A percentile compares a stretch with the other conserved stretches of the same genome.
phyloP scores from a whole-genome alignment of 37 sponge, comb jelly and placozoan genomes.

The Spongilla lacustris region DNA sequence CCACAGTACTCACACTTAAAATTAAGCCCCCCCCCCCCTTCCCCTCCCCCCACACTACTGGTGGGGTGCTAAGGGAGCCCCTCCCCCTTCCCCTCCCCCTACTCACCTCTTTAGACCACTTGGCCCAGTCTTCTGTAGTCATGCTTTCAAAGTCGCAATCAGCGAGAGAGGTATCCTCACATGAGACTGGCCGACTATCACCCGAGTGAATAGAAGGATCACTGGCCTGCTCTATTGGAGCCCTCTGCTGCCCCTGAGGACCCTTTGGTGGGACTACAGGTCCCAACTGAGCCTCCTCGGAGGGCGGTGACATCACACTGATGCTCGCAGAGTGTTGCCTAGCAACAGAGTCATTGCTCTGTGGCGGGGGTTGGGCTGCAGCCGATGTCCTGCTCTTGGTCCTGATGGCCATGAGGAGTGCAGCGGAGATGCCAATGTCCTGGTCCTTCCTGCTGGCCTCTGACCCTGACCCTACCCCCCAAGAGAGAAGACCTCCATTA shows the following conservation, averaged over 20 bases:
- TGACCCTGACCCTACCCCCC: too few species aligned
- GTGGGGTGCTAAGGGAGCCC: too few species aligned
- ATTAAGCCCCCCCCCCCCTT: too few species aligned
- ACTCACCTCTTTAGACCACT: slow-evolving; percentile 19
- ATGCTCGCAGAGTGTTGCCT: slow-evolving; percentile 7
- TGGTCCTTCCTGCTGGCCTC: background rate
- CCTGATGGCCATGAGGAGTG: background rate
- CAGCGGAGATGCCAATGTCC: background rate
- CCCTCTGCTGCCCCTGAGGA: background rate
- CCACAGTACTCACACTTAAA: too few species aligned
- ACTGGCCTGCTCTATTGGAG: background rate
- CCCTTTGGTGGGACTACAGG: background rate
- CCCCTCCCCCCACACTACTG: too few species aligned
- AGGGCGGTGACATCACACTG: background rate
- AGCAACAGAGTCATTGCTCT: slow-evolving; percentile 11
- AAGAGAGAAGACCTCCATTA: too few species aligned
- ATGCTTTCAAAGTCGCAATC: slow-evolving; percentile 19
- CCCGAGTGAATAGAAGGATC: background rate
- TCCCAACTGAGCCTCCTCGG: background rate
- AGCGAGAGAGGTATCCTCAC: slow-evolving; percentile 14
- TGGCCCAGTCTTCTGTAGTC: slow-evolving; percentile 22
- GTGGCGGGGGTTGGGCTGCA: background rate
- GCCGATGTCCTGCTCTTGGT: background rate
- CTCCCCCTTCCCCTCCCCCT: too few species aligned
- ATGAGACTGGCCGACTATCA: background rate